A percentile compares a stretch with the other conserved stretches of the same genome.
Conservation (phyloP, 2,888 invertebrate genomes). For the Chirona hameri region DNA sequence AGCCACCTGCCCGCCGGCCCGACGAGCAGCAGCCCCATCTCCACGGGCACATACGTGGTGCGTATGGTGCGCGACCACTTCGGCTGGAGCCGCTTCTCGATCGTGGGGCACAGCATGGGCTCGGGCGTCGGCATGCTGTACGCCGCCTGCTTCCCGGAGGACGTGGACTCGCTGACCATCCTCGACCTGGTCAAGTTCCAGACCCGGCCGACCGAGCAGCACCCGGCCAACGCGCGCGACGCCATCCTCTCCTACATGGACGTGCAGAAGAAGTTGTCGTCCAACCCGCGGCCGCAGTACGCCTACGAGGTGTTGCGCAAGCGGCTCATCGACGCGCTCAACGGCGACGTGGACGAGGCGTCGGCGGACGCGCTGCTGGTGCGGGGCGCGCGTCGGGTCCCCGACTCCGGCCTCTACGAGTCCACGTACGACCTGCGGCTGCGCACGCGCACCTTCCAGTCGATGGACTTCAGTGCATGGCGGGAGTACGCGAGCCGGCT, state of each 20-base stretch:
- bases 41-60: constrained; percentile 39
- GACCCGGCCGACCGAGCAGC: constrained; percentile 36
- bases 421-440: constrained; percentile 22
- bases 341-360: no score
- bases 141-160: constrained; percentile 45
- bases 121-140: constrained; percentile 46
- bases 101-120: constrained; percentile 44
- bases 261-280: background rate
- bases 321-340: background rate
- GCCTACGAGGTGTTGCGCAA: background rate
- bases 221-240: constrained; percentile 34
- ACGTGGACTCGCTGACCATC: constrained; percentile 43
- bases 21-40: constrained; percentile 39
- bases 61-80: constrained; percentile 40
- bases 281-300: background rate
- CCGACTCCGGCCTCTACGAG: background rate
- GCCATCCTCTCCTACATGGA: constrained; percentile 33
- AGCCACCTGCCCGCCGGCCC: constrained; percentile 42
- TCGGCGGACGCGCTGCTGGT: constrained; percentile 2
- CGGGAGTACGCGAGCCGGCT: background rate
- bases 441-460: background rate
- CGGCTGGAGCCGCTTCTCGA: constrained; percentile 42
- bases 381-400: background rate
- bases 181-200: constrained; percentile 40
- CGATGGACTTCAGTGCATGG: background rate